These are phyloP conservation scores for Zapornia atra DNA, from an alignment of 2,113 vertebrate species.

Conservation along the genomic window DNA sequence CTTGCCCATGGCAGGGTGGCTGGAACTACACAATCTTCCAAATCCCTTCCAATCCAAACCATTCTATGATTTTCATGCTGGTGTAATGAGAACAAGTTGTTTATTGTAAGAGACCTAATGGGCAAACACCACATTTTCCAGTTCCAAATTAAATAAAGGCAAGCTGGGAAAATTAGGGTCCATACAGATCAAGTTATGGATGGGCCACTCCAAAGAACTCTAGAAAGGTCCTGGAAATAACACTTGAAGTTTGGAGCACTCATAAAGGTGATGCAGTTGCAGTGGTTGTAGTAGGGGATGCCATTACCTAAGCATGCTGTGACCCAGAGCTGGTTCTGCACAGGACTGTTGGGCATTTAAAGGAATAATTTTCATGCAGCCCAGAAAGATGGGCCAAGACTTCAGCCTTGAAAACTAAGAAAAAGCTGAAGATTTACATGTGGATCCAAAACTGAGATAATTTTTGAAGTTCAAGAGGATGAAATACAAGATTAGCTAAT, in stretches of 20 bases:
- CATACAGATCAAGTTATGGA: too few relatives aligned
- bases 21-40: too few relatives aligned
- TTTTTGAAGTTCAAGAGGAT: constrained; percentile 26
- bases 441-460: not conserved
- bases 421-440: not conserved
- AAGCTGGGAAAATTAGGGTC: not conserved
- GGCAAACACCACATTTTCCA: not conserved
- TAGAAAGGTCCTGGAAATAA: not conserved
- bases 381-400: not conserved
- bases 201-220: not conserved
- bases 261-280: not conserved
- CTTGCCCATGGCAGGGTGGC: too few relatives aligned
- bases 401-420: not conserved
- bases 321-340: not conserved
- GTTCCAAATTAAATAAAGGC: not conserved
- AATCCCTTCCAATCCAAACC: too few relatives aligned
- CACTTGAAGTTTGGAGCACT: not conserved
- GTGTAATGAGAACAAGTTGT: not conserved
- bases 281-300: not conserved
- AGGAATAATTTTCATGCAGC: not conserved
- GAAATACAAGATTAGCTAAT: constrained; percentile 48
- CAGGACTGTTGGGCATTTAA: not conserved
- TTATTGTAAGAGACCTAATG: not conserved
- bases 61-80: not conserved
- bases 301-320: not conserved